Percentiles rank a stretch among this genome's conserved stretches.
Conservation (phyloP, 2,113 vertebrate species). For the Trematomus loennbergii region DNA sequence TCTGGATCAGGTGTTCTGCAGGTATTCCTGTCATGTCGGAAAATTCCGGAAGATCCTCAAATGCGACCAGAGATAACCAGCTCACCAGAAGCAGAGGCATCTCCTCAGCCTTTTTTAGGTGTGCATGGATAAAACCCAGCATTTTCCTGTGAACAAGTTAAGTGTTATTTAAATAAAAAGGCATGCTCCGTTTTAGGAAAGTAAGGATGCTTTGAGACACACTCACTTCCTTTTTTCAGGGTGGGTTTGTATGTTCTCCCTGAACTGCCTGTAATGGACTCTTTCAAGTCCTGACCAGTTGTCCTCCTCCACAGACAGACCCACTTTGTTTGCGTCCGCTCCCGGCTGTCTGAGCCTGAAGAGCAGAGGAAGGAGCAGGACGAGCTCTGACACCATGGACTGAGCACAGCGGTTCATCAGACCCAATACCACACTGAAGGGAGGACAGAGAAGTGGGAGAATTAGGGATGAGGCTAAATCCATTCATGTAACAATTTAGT, state of each 20-base stretch:
- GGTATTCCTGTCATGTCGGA: slow-evolving; percentile 10
- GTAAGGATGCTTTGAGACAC: background rate
- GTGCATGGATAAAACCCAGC: slow-evolving; percentile 52
- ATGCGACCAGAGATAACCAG: slow-evolving; percentile 77
- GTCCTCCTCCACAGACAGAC: slow-evolving; percentile 57
- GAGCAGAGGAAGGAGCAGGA: slow-evolving; percentile 79
- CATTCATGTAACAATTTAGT: too few species aligned
- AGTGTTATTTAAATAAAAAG: background rate
- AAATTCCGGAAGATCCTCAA: slow-evolving; percentile 67
- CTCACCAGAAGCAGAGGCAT: slow-evolving; percentile 64
- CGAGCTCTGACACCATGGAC: slow-evolving; percentile 44
- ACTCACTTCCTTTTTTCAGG: slow-evolving; percentile 68
- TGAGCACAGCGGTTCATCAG: slow-evolving; percentile 68
- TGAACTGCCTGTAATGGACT: background rate
- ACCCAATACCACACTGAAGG: slow-evolving; percentile 61
- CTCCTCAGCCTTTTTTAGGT: slow-evolving; percentile 30
- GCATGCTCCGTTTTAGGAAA: fast-evolving
- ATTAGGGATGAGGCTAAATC: too few species aligned
- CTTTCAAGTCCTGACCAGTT: slow-evolving; percentile 58
- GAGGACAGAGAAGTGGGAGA: background rate
- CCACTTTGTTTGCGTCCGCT: slow-evolving; percentile 30
- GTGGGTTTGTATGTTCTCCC: background rate
- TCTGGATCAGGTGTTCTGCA: slow-evolving; percentile 75
- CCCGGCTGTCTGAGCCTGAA: slow-evolving; percentile 47
- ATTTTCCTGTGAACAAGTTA: slow-evolving; percentile 60